Conservation (phyloP, 2,797 vertebrate species). For the Myotis planiceps region DNA sequence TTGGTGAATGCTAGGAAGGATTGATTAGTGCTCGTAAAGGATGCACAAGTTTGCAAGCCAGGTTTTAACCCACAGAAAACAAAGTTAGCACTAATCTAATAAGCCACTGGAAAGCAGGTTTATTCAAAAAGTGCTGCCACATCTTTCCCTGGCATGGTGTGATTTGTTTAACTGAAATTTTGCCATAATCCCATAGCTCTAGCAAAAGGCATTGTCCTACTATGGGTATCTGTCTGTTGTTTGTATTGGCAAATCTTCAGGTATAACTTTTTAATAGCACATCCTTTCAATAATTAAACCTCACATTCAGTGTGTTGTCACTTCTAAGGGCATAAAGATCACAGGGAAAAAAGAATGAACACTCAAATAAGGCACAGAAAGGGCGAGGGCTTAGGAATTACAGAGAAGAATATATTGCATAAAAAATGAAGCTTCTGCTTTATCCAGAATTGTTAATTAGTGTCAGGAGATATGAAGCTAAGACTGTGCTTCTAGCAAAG, state of each 20-base stretch:
- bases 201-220: slow-evolving; percentile 54
- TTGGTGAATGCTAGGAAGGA: slow-evolving; percentile 12
- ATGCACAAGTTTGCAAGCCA: slow-evolving; percentile 49
- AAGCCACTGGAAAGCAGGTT: slow-evolving; percentile 76
- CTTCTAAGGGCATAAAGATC: background rate
- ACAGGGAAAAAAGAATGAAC: slow-evolving; percentile 13
- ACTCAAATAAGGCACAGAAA: background rate
- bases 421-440: background rate
- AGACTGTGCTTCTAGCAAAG: background rate
- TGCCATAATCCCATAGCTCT: slow-evolving; percentile 69
- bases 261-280: slow-evolving; percentile 13
- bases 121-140: slow-evolving; percentile 73
- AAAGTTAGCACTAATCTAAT: slow-evolving; percentile 65
- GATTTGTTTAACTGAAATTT: slow-evolving; percentile 76
- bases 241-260: background rate
- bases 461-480: background rate
- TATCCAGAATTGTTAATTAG: background rate
- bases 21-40: background rate
- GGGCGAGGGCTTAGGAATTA: background rate
- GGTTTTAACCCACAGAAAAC: slow-evolving; percentile 57
- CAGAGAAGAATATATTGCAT: background rate
- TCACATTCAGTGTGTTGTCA: background rate
- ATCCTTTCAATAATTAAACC: slow-evolving; percentile 12
- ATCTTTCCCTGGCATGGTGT: background rate
- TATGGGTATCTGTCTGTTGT: slow-evolving; percentile 54